Evolutionary conservation across 2,888 invertebrate genomes (phyloP).

Genomic region (Ephialtes manifestator): DNA sequence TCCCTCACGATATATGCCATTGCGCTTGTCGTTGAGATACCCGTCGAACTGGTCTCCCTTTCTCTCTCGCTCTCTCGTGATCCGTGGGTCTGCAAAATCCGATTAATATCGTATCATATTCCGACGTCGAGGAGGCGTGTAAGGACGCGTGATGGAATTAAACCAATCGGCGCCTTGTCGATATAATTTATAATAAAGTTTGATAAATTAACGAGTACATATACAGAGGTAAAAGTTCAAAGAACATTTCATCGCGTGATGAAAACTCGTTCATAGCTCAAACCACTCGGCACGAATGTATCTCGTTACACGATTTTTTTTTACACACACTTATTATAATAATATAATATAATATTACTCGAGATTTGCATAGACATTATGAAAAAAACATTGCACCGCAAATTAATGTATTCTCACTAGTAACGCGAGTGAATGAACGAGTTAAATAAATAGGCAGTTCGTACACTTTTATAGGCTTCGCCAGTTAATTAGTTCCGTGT

Average conservation of each 20-base stretch:
- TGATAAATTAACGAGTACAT: constrained; percentile 2
- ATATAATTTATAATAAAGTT: constrained; percentile 16
- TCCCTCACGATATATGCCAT: neutral
- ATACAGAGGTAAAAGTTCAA: constrained; percentile 13
- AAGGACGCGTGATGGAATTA: constrained; percentile 44
- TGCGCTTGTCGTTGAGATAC: constrained; percentile 30
- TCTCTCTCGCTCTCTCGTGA: constrained; percentile 14
- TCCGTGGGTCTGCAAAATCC: constrained; percentile 39
- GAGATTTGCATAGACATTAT: constrained; percentile 27
- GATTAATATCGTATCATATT: constrained; percentile 64
- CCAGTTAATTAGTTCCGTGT: constrained; percentile 70
- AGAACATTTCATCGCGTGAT: constrained; percentile 55
- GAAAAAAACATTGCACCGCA: neutral
- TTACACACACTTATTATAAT: constrained; percentile 24
- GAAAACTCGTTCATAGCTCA: constrained; percentile 49
- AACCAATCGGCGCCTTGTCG: constrained; percentile 38
- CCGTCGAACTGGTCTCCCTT: constrained; percentile 59
- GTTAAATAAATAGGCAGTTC: constrained; percentile 20
- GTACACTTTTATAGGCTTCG: constrained; percentile 2
- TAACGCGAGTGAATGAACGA: constrained; percentile 24
- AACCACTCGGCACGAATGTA: constrained; percentile 47
- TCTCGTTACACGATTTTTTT: constrained; percentile 61
- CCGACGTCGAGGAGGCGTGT: constrained; percentile 27
- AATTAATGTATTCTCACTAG: constrained; percentile 17
- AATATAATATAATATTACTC: constrained; percentile 27